phyloP scores from a whole-genome alignment of 2,888 invertebrate species.

The Cataglyphis livida region DNA sequence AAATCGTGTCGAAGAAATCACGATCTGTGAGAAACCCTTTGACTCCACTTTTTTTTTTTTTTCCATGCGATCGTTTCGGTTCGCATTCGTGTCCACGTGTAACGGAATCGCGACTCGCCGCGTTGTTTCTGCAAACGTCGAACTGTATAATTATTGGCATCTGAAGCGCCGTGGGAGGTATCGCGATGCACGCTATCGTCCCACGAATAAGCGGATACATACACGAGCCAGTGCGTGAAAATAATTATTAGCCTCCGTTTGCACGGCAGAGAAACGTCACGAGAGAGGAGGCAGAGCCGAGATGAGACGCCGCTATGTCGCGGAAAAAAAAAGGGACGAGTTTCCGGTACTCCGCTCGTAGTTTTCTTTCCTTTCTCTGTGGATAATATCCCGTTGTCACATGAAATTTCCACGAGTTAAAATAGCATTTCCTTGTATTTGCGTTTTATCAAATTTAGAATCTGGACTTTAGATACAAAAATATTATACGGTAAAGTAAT shows the following conservation, averaged over 20 bases:
- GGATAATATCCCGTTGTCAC: slow-evolving; percentile 47
- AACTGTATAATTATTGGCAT: slow-evolving; percentile 76
- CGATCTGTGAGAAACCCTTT: slow-evolving; percentile 41
- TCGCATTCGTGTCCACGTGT: slow-evolving; percentile 51
- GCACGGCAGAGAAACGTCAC: slow-evolving; percentile 50
- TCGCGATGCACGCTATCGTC: slow-evolving; percentile 67
- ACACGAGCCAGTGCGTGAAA: slow-evolving; percentile 76
- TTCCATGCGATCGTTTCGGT: slow-evolving; percentile 48
- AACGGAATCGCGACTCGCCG: slow-evolving; percentile 61
- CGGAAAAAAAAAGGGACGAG: slow-evolving; percentile 59
- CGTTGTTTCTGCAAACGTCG: slow-evolving; percentile 72
- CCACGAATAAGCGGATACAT: slow-evolving; percentile 54
- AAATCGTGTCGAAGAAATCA: slow-evolving; percentile 52
- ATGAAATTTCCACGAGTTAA: slow-evolving; percentile 5
- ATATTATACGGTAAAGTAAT: background rate
- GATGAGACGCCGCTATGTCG: slow-evolving; percentile 48
- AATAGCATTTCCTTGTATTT: background rate
- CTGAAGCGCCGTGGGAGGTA: slow-evolving; percentile 75
- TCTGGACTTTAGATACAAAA: background rate
- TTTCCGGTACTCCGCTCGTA: slow-evolving; percentile 60
- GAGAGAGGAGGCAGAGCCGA: slow-evolving; percentile 46
- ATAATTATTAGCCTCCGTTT: slow-evolving; percentile 75
- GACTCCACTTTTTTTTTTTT: slow-evolving; percentile 43
- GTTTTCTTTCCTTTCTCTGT: slow-evolving; percentile 66
- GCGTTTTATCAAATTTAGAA: background rate